Evolutionary conservation across 2,888 invertebrate genomes (phyloP).

Genomic region (Diplazon laetatorius): DNA sequence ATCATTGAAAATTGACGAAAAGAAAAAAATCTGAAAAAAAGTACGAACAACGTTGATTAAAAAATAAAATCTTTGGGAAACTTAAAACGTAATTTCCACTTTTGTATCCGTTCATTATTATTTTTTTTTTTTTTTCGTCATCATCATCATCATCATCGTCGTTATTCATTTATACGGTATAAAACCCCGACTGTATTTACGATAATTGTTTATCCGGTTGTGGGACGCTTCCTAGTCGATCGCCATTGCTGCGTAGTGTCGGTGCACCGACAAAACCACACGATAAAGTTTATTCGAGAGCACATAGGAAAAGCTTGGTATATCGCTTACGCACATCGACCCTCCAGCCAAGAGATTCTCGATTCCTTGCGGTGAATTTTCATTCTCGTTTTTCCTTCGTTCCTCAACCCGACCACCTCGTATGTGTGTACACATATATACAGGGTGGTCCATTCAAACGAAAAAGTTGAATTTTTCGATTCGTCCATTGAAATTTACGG

Average conservation of each 20-base stretch:
- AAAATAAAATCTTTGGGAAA: too few species aligned
- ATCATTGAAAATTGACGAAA: too few species aligned
- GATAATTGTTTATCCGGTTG: constrained; percentile 60
- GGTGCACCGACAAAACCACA: constrained; percentile 6
- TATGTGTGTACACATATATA: too few species aligned
- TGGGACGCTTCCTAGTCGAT: constrained; percentile 23
- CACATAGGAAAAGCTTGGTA: not conserved
- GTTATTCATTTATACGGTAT: constrained; percentile 32
- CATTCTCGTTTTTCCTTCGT: constrained; percentile 32
- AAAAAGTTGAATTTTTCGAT: too few species aligned
- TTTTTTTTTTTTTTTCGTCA: too few species aligned
- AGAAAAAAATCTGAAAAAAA: too few species aligned
- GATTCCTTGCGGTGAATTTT: constrained; percentile 43
- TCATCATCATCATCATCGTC: constrained; percentile 36
- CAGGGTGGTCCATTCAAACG: too few species aligned
- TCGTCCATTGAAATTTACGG: too few species aligned
- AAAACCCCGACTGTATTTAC: constrained; percentile 35
- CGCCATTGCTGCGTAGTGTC: constrained; percentile 31
- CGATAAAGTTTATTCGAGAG: constrained; percentile 7
- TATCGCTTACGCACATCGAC: constrained; percentile 53
- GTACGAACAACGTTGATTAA: too few species aligned
- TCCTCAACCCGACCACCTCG: not conserved
- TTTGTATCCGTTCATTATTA: constrained; percentile 26
- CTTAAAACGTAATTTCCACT: constrained; percentile 37
- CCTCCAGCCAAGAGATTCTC: constrained; percentile 65